These are phyloP conservation scores for Empis stercorea DNA, from an alignment of 2,888 invertebrate genomes.

Conservation along the genomic window DNA sequence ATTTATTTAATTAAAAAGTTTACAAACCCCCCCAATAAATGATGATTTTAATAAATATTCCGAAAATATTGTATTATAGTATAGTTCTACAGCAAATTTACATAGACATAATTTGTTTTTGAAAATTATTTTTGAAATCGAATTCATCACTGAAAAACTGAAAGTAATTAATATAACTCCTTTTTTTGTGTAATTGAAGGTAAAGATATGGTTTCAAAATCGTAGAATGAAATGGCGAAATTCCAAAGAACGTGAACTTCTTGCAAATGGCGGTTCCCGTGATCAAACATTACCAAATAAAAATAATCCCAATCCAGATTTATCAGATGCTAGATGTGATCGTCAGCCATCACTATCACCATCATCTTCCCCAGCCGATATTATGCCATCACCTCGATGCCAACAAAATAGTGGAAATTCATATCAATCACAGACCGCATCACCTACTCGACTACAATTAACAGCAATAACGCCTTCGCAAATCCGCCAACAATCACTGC, in stretches of 20 bases:
- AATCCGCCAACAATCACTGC: conserved; percentile 3
- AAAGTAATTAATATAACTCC: too few species aligned
- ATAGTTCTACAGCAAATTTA: too few species aligned
- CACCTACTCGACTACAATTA: conserved; percentile 6
- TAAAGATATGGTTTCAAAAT: conserved; percentile 82
- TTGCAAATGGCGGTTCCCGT: conserved; percentile 85
- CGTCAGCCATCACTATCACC: conserved; percentile 52
- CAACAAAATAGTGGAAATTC: conserved; percentile 1
- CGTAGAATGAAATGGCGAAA: conserved; percentile 97
- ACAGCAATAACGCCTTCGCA: conserved; percentile 5
- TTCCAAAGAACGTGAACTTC: conserved; percentile 87
- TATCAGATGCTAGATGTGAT: conserved; percentile 80
- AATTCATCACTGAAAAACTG: too few species aligned
- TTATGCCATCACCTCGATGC: conserved; percentile 19
- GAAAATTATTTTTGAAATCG: too few species aligned
- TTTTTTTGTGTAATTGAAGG: conserved; percentile 28
- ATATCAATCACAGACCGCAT: conserved; percentile 7
- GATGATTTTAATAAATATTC: too few species aligned
- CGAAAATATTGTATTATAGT: too few species aligned
- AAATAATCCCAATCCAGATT: conserved; percentile 89
- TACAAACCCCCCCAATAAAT: too few species aligned
- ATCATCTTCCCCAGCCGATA: conserved; percentile 30
- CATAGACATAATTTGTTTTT: too few species aligned
- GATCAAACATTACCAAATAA: conserved; percentile 94
- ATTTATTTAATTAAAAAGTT: too few species aligned